Evolutionary conservation across 2,888 invertebrate genomes (phyloP).

Genomic region (Arge pagana): DNA sequence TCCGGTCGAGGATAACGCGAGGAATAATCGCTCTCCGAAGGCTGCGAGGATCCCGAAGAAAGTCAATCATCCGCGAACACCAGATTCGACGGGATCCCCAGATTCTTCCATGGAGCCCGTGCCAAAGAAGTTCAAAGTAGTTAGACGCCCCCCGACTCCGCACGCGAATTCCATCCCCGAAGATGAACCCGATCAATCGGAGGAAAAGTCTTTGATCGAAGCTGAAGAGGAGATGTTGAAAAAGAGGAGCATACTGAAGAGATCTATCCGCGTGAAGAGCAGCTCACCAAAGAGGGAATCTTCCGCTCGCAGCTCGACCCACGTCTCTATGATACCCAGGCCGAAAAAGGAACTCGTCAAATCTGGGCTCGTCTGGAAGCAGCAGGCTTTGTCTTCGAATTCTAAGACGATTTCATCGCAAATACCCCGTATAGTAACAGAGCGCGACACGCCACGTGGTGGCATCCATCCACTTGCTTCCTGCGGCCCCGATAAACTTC

Average conservation of each 20-base stretch:
- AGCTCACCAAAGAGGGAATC: no score
- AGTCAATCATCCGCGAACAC: not conserved
- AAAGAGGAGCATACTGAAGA: no score
- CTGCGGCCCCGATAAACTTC: not conserved
- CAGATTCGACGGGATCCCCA: constrained; percentile 6
- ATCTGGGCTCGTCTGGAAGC: not conserved
- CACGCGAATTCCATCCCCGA: not conserved
- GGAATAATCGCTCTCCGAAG: no score
- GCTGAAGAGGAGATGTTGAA: not conserved
- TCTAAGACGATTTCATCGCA: not conserved
- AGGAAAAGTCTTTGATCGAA: not conserved
- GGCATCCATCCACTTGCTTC: no score
- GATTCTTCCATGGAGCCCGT: constrained; percentile 9
- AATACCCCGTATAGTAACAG: not conserved
- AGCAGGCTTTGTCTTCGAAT: not conserved
- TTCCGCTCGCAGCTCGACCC: no score
- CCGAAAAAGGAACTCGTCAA: constrained; percentile 3
- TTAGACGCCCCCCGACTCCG: no score
- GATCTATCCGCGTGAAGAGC: no score
- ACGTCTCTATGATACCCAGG: constrained; percentile 15
- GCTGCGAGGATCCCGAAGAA: not conserved
- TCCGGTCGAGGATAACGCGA: not conserved
- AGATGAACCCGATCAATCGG: not conserved
- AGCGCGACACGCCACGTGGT: no score
- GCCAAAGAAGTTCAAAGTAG: not conserved